Conservation (phyloP, 2,113 vertebrate genomes). For the Cromileptes altivelis region DNA sequence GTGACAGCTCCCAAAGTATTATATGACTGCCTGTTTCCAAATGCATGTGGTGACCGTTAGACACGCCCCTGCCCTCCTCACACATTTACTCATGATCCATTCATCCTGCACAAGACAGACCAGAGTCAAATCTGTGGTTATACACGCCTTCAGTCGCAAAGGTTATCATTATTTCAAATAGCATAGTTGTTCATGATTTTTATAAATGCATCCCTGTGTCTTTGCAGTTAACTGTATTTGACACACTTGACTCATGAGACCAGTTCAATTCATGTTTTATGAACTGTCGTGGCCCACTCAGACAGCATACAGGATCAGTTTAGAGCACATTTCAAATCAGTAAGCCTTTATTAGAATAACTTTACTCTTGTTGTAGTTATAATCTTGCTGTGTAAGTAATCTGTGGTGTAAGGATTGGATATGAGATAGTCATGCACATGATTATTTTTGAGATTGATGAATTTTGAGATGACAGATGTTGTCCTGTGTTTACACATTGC, state of each 20-base stretch:
- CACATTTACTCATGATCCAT: not conserved
- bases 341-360: not conserved
- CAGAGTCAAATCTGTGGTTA: not conserved
- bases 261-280: not conserved
- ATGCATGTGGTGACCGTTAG: not conserved
- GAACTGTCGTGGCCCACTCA: not conserved
- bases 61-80: too few species aligned
- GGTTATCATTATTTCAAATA: not conserved
- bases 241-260: conserved; percentile 46
- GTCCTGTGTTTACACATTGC: not conserved
- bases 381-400: not conserved
- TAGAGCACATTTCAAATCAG: not conserved
- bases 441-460: not conserved
- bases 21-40: not conserved
- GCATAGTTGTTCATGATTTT: not conserved
- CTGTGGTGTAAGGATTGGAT: not conserved
- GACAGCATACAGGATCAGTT: accelerated
- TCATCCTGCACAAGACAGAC: not conserved
- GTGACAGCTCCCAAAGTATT: too few species aligned
- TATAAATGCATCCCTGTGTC: conserved; percentile 14
- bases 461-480: not conserved
- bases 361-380: not conserved
- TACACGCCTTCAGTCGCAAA: too few species aligned
- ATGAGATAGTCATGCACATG: not conserved
- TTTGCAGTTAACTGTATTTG: conserved; percentile 28